Evolutionary conservation across 1,140 invertebrate species (phyloP), one percentile per base, ranked within the genome.

Genomic region (Pogonognathellus flavescens): DNA sequence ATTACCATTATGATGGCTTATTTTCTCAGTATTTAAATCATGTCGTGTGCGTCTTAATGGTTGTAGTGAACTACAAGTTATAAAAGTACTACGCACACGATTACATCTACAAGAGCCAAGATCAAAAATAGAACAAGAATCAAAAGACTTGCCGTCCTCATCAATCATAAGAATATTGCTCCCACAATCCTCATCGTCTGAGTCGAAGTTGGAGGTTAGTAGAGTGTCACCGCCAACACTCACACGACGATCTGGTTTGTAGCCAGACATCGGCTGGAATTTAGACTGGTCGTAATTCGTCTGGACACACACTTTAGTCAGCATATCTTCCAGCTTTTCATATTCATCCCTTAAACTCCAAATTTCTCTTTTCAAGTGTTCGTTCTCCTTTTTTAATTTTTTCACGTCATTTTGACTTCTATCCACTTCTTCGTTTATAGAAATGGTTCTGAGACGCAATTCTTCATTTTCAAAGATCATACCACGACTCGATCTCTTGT

Each of bases 401-500:
- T 96, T 96, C 84, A 97, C 96, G 89, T 97, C 96, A 88, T 93
- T 94, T 90, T 97, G 96, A 88, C 96, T 95, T 94, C 95, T 93
- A 91, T 97, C 96, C 41, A 97, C 95, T 92, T 97, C 96, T n/a
- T 96, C 96, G 91, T 96, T 97, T 89, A 97, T 97, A 89, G 96
- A 95, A 89, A 97, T 96, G 25, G 96, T 97, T 86, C 95, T 93
- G 89, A 97, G 91, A 88, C 96, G 92, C n/a, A 97, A 92, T 90
- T 97, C 96, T 90, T 97, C 96, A 92, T 97, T 97, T 91, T 97
- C 96, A 92, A 86, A 89, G 7, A 89, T 95, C 89, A 90, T 90
- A 14, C 89, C 89, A 10, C 89, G 83, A 70, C 88, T 88, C 0
- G 89, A 90, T 72, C 89, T 87, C 89, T 90, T 90, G 88, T 90